A percentile compares a stretch with the other conserved stretches of the same genome.
phyloP scores from a whole-genome alignment of 2,113 vertebrate genomes.

The Promerops cafer region DNA sequence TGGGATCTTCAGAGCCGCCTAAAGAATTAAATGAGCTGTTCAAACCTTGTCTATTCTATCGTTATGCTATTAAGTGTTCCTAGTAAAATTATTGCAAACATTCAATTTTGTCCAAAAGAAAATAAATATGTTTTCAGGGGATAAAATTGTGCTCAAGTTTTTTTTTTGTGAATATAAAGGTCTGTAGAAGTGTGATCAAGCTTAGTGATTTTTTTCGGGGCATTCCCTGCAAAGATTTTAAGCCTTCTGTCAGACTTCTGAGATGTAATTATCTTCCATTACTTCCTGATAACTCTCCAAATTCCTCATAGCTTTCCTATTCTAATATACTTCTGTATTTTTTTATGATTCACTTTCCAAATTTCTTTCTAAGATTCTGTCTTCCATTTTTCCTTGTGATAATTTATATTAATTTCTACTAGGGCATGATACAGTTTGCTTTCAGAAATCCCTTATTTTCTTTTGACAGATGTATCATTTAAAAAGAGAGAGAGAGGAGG shows the following conservation, averaged over 20 bases:
- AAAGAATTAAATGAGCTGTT: slow-evolving; percentile 18
- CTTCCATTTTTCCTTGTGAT: background rate
- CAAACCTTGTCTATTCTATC: background rate
- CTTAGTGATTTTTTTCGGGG: background rate
- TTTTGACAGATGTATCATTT: slow-evolving; percentile 2
- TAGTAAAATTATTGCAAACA: background rate
- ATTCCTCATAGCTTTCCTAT: slow-evolving; percentile 15
- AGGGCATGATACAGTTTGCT: background rate
- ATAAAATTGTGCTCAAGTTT: background rate
- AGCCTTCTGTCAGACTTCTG: background rate
- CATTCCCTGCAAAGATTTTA: background rate
- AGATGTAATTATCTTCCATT: background rate
- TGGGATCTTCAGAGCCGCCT: background rate
- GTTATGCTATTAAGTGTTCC: background rate
- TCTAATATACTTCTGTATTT: background rate
- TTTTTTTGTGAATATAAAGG: background rate
- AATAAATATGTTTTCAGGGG: background rate
- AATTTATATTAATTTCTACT: slow-evolving; percentile 1
- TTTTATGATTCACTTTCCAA: background rate
- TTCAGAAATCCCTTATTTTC: slow-evolving; percentile 19
- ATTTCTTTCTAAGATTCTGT: background rate
- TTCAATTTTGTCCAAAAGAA: background rate
- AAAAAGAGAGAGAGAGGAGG: background rate
- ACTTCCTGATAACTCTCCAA: background rate
- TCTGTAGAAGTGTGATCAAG: background rate